Base-by-base conservation (phyloP, 2,888 invertebrate genomes). In the Sialis fuliginosa region DNA sequence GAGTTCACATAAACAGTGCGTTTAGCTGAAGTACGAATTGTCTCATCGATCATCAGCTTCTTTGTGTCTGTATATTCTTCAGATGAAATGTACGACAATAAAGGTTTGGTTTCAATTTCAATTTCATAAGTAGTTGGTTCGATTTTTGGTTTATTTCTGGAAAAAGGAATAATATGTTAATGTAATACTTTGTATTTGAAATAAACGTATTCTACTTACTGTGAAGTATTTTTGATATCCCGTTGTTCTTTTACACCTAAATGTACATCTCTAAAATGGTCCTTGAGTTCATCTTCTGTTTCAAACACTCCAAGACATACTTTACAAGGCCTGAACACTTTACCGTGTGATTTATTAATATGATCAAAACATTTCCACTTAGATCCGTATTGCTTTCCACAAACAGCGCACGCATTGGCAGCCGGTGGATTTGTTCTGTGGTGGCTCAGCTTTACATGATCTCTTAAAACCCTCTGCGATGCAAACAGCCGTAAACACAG, bases 321-420 rank as follows among this genome's bases (percentile, higher is more conserved):
- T 57, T 71, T 73, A 51, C 75, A 75, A 1, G 72, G 71, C 39
- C 66, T 65, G 51, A 73, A 74, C 32, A 71, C 70, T 43, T 70
- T 64, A 0, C 74, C 74, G 54, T 75, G 75, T 31, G 70, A 71
- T 51, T 73, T 74, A 50, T 72, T 71, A 39, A 74, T 62, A 53
- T 75, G 75, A 54, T 74, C 74, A 48, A 70, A 70, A 0, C 74
- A 71, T 53, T 75, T 75, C 69, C 73, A 72, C 49, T 72, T 71
- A 1, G 70, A 71, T 0, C 72, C 71, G 53, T 73, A 74, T 50
- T 72, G 71, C 54, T 74, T 74, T 0, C 74, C 75, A 53, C 75
- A 75, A 1, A 75, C 69, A 31, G 71, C 68, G 52, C 75, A 75
- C 0, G 71, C 70, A 31, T 71, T 71, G 1, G 70, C 63, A 42